Percentiles rank a stretch among this genome's conserved stretches.
Conservation (phyloP, 2,888 invertebrate genomes). For the Acleris sparsana region DNA sequence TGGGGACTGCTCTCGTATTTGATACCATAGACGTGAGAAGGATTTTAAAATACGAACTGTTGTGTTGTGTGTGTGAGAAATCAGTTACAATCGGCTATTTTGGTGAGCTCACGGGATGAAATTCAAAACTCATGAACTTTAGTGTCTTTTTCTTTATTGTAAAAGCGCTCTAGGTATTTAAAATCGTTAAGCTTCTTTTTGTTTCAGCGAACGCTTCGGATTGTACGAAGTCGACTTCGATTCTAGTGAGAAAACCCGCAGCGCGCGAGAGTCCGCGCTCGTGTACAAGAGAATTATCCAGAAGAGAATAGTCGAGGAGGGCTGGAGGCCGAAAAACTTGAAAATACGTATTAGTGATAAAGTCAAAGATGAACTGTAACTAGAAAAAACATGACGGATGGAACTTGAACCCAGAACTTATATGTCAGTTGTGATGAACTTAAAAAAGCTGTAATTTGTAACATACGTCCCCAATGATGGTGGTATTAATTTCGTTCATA, state of each 20-base stretch:
- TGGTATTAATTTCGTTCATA: no score
- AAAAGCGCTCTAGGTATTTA: neutral
- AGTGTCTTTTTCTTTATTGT: no score
- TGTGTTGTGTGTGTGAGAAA: no score
- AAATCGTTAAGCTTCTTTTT: neutral
- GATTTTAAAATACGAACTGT: no score
- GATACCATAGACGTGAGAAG: no score
- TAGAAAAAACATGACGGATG: no score
- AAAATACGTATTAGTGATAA: slow-evolving; percentile 52
- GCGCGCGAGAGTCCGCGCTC: slow-evolving; percentile 84
- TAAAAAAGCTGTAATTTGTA: no score
- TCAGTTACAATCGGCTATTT: no score
- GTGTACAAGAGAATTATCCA: slow-evolving; percentile 76
- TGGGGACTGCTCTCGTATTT: no score
- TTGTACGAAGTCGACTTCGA: slow-evolving; percentile 87
- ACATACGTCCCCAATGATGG: no score
- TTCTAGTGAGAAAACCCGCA: slow-evolving; percentile 82
- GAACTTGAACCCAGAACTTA: no score
- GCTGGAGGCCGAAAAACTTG: slow-evolving; percentile 55
- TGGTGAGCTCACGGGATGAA: neutral
- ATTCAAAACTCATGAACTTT: neutral
- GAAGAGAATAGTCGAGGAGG: slow-evolving; percentile 53
- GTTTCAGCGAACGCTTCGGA: slow-evolving; percentile 85
- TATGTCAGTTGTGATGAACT: no score
- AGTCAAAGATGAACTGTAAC: slow-evolving; percentile 50